phyloP scores from a whole-genome alignment of 2,113 vertebrate species.

The Zootoca vivipara region DNA sequence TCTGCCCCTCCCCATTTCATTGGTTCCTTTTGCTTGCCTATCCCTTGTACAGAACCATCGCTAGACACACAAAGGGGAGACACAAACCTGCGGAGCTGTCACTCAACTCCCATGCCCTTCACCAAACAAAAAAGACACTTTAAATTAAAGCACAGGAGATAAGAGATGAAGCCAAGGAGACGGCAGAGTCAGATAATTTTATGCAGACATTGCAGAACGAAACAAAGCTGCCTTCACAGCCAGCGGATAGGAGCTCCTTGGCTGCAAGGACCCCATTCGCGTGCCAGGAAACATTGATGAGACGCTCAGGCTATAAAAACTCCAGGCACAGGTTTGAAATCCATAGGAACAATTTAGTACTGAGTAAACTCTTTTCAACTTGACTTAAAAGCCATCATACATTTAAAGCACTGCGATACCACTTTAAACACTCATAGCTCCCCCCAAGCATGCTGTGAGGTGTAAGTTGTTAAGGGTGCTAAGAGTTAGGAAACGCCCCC shows the following conservation, averaged over 20 bases:
- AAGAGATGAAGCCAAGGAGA: slow-evolving; percentile 15
- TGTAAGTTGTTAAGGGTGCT: too few relatives aligned
- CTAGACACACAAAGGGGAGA: not conserved
- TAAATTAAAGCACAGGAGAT: slow-evolving; percentile 28
- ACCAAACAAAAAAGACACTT: not conserved
- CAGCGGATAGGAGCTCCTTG: slow-evolving; percentile 32
- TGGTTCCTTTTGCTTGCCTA: not conserved
- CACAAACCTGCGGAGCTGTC: not conserved
- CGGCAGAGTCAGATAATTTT: slow-evolving; percentile 10
- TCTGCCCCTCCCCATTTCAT: not conserved
- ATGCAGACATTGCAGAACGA: not conserved
- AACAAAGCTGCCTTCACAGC: not conserved
- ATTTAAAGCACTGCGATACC: too few relatives aligned
- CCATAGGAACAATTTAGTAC: not conserved
- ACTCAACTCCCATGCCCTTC: not conserved
- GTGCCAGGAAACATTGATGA: not conserved
- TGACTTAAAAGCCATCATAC: not conserved
- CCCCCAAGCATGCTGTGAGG: too few relatives aligned
- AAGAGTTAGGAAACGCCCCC: too few relatives aligned
- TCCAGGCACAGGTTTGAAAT: not conserved
- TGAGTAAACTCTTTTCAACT: not conserved
- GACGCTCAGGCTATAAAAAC: not conserved
- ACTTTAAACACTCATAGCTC: too few relatives aligned
- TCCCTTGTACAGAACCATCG: not conserved
- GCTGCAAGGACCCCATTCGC: not conserved